phyloP scores from a whole-genome alignment of 2,888 invertebrate species.

The Ashinkailepas kermadecensis region DNA sequence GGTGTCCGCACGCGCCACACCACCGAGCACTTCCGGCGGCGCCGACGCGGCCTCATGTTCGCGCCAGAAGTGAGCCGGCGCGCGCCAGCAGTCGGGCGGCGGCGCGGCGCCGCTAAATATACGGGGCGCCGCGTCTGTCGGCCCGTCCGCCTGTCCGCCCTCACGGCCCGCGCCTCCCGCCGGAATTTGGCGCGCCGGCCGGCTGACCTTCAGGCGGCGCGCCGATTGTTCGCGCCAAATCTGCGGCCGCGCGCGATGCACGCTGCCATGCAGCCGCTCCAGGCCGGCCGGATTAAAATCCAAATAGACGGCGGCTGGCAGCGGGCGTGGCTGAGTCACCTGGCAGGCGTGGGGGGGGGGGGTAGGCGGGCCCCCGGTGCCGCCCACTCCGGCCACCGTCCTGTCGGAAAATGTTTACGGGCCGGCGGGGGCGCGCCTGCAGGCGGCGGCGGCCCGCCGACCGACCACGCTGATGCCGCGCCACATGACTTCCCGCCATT shows the following conservation, averaged over 20 bases:
- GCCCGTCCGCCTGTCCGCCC: background rate
- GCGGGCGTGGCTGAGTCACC: background rate
- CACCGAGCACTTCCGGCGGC: background rate
- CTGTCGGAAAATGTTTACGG: background rate
- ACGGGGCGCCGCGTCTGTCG: too few relatives aligned
- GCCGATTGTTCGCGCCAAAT: slow-evolving; percentile 16
- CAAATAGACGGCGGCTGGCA: slow-evolving; percentile 5
- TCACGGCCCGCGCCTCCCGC: background rate
- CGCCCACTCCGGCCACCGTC: too few relatives aligned
- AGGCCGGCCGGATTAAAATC: slow-evolving; percentile 4
- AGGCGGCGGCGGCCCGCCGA: background rate
- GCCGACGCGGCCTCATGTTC: too few relatives aligned
- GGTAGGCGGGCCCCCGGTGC: too few relatives aligned
- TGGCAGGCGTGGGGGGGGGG: background rate
- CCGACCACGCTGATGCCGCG: background rate
- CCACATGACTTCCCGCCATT: background rate
- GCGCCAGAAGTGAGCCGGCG: too few relatives aligned
- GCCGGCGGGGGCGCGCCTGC: background rate
- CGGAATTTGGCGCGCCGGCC: slow-evolving; percentile 8
- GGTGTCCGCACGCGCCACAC: background rate
- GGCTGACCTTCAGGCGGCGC: background rate
- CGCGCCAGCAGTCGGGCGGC: background rate
- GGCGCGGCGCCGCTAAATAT: background rate
- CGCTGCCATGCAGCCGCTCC: slow-evolving; percentile 1
- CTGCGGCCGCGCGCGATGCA: background rate